Percentiles rank a stretch among this genome's conserved stretches.
phyloP scores from a whole-genome alignment of 2,113 vertebrate species.

The Hoplias malabaricus region DNA sequence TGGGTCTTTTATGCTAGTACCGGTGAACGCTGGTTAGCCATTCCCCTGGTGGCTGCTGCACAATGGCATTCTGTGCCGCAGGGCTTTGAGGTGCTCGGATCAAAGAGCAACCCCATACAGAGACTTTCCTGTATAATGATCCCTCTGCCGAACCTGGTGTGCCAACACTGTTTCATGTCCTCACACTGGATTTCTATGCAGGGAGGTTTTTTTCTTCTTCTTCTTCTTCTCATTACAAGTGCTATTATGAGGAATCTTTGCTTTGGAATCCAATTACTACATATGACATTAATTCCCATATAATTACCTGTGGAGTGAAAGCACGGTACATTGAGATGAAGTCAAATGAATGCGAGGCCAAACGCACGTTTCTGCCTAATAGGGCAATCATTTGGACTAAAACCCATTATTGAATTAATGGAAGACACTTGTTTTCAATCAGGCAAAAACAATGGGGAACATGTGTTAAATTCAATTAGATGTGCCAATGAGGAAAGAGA shows the following conservation, averaged over 20 bases:
- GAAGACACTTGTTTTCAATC: constrained; percentile 57
- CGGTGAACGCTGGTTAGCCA: neutral
- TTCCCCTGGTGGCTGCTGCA: constrained; percentile 20
- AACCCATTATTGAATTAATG: constrained; percentile 66
- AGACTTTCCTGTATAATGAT: constrained; percentile 33
- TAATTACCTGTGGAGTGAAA: constrained; percentile 69
- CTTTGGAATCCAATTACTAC: constrained; percentile 68
- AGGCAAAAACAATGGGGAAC: constrained; percentile 57
- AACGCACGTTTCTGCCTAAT: constrained; percentile 56
- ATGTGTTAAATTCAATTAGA: constrained; percentile 63
- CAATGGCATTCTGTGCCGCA: constrained; percentile 17
- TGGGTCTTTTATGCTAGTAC: constrained; percentile 25
- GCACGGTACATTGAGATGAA: constrained; percentile 57
- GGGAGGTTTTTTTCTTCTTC: constrained; percentile 31
- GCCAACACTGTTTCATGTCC: constrained; percentile 48
- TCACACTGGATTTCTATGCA: constrained; percentile 56
- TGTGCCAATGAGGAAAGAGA: constrained; percentile 41
- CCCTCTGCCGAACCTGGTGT: constrained; percentile 29
- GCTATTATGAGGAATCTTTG: constrained; percentile 67
- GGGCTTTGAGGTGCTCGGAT: constrained; percentile 32
- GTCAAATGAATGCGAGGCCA: constrained; percentile 62
- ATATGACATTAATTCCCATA: constrained; percentile 69
- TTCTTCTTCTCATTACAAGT: constrained; percentile 56
- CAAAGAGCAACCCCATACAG: constrained; percentile 34
- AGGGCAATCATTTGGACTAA: constrained; percentile 72